A percentile compares a stretch with the other conserved stretches of the same genome.
Conservation (phyloP, 2,113 vertebrate genomes). For the Cyanoramphus novaezelandiae region DNA sequence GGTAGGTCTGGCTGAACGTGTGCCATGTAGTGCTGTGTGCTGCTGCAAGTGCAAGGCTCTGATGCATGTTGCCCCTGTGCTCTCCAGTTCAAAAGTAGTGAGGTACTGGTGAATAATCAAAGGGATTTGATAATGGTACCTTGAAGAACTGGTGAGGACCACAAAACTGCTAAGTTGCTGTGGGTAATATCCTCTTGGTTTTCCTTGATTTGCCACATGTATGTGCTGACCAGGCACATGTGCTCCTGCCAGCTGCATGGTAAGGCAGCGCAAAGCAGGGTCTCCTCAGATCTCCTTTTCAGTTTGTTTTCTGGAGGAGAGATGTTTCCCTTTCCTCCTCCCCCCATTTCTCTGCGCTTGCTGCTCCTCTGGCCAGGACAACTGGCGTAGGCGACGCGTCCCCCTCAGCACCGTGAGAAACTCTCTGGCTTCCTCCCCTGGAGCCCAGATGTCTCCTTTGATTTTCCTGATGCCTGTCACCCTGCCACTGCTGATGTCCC, state of each 20-base stretch:
- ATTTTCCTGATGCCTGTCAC: conserved; percentile 43
- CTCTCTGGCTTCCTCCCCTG: conserved; percentile 2
- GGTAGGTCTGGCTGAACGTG: neutral
- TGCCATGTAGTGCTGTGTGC: accelerated
- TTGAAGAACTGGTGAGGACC: neutral
- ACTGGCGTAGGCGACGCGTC: neutral
- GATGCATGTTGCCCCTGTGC: too few relatives aligned
- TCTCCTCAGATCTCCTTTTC: neutral
- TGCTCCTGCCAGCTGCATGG: neutral
- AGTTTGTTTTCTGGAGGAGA: neutral
- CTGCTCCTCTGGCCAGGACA: neutral
- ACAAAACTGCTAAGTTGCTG: neutral
- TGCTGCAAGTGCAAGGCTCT: neutral
- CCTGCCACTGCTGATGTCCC: neutral
- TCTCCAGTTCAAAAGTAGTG: neutral
- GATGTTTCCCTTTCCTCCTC: neutral
- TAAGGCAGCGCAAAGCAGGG: neutral
- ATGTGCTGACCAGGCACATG: neutral
- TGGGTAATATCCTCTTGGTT: neutral
- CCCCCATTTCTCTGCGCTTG: accelerated
- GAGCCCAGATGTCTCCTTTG: conserved; percentile 4
- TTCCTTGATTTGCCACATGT: neutral
- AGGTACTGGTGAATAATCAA: neutral
- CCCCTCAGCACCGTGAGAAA: conserved; percentile 4
- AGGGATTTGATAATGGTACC: neutral